Evolutionary conservation across 2,797 vertebrate genomes (phyloP).

Genomic region (Danio aesculapii): DNA sequence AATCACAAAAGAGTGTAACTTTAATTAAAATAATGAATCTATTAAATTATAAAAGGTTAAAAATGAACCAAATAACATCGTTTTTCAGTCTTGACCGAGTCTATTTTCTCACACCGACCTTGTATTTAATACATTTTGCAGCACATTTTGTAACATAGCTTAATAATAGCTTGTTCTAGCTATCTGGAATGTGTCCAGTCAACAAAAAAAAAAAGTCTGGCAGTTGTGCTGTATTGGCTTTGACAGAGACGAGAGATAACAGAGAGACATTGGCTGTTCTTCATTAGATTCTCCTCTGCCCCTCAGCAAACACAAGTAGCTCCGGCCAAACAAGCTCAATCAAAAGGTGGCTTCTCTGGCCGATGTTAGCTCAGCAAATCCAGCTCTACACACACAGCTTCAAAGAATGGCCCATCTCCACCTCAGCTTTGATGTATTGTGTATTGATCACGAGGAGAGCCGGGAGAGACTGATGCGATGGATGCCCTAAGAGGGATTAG

Average conservation of each 20-base stretch:
- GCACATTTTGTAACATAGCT: neutral
- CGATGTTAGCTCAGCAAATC: constrained; percentile 90
- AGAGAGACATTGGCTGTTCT: constrained; percentile 75
- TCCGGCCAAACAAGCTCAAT: constrained; percentile 91
- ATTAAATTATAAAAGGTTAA: too few species aligned
- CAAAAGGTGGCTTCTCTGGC: constrained; percentile 76
- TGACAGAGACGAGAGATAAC: constrained; percentile 39
- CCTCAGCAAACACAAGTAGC: constrained; percentile 91
- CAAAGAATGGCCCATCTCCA: constrained; percentile 88
- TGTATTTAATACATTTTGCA: neutral
- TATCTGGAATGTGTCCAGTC: constrained; percentile 67
- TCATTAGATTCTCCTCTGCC: constrained; percentile 86
- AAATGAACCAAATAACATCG: too few species aligned
- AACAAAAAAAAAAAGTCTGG: constrained; percentile 14
- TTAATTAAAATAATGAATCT: too few species aligned
- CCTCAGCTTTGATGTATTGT: constrained; percentile 85
- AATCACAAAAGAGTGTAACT: too few species aligned
- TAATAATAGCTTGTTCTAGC: neutral
- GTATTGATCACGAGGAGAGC: constrained; percentile 83
- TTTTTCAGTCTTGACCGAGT: neutral
- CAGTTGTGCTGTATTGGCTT: constrained; percentile 36
- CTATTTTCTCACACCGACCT: neutral
- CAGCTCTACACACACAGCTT: constrained; percentile 87
- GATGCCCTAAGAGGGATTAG: constrained; percentile 67
- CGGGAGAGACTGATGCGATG: constrained; percentile 70